These are phyloP conservation scores for Acrocephalus scirpaceus DNA, from an alignment of 2,797 vertebrate species.

Conservation along the genomic window DNA sequence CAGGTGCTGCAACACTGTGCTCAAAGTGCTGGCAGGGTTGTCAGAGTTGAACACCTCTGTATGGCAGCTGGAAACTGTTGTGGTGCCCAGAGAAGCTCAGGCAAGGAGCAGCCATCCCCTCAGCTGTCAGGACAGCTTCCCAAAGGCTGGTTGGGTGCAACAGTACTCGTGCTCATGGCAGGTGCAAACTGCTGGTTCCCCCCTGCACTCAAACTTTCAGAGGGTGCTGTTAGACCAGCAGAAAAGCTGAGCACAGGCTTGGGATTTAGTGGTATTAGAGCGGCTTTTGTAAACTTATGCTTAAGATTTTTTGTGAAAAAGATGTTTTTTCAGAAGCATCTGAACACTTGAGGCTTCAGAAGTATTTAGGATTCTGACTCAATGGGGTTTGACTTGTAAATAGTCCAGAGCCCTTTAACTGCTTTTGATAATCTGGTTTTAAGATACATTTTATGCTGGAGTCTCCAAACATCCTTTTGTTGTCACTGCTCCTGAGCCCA, in stretches of 20 bases:
- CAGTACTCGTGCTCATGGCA: background rate
- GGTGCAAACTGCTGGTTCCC: background rate
- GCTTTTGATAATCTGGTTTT: background rate
- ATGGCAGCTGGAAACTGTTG: rapidly evolving
- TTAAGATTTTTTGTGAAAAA: background rate
- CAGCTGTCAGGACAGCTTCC: background rate
- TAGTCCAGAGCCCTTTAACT: background rate
- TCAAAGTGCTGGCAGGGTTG: background rate
- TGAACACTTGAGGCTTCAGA: background rate
- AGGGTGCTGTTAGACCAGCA: background rate
- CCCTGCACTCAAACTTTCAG: rapidly evolving
- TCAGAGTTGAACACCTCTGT: rapidly evolving
- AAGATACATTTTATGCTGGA: background rate
- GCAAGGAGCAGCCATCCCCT: rapidly evolving
- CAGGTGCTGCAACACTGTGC: background rate
- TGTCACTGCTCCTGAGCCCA: background rate
- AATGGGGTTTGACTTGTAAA: background rate
- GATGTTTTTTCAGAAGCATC: background rate
- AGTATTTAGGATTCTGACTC: background rate
- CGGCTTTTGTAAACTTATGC: background rate
- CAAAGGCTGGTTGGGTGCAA: background rate
- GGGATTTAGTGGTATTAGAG: background rate
- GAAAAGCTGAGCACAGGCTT: background rate
- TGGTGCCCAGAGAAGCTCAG: background rate
- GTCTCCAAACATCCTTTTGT: background rate